A percentile compares a stretch with the other conserved stretches of the same genome.
phyloP scores from a whole-genome alignment of 2,797 vertebrate species.

The Sebastes wilsoni region DNA sequence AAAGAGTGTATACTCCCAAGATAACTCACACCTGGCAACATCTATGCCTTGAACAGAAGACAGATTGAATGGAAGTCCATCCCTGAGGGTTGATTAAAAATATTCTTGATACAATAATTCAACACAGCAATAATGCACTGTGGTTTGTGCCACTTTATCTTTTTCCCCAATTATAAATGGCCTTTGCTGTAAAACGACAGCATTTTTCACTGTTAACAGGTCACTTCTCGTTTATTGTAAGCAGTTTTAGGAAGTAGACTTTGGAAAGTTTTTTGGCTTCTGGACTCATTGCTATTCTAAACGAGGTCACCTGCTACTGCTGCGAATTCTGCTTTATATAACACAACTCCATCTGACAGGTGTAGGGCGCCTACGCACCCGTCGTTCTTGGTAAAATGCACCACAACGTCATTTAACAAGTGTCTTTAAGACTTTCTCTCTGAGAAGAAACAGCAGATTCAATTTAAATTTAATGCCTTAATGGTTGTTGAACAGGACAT shows the following conservation, averaged over 20 bases:
- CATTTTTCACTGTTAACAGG: constrained; percentile 5
- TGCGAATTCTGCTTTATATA: constrained; percentile 45
- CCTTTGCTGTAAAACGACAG: neutral
- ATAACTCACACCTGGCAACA: neutral
- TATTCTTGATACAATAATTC: neutral
- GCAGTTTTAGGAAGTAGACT: constrained; percentile 38
- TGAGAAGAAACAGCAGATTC: constrained; percentile 7
- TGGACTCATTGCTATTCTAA: constrained; percentile 39
- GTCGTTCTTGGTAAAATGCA: constrained; percentile 12
- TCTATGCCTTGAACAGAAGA: neutral
- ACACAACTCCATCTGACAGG: constrained; percentile 55
- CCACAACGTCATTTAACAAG: constrained; percentile 22
- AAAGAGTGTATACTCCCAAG: neutral
- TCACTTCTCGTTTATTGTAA: constrained; percentile 7
- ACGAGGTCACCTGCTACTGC: constrained; percentile 61
- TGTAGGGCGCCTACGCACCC: constrained; percentile 27
- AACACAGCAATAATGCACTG: neutral
- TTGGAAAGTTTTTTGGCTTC: constrained; percentile 21
- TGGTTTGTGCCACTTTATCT: neutral
- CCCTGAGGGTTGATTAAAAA: neutral
- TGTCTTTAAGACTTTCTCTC: constrained; percentile 8
- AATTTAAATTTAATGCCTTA: constrained; percentile 53
- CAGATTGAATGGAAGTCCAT: neutral
- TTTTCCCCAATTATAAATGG: neutral
- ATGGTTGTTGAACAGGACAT: constrained; percentile 40